Conservation (phyloP, 2,888 invertebrate species). For the Idaea straminata region DNA sequence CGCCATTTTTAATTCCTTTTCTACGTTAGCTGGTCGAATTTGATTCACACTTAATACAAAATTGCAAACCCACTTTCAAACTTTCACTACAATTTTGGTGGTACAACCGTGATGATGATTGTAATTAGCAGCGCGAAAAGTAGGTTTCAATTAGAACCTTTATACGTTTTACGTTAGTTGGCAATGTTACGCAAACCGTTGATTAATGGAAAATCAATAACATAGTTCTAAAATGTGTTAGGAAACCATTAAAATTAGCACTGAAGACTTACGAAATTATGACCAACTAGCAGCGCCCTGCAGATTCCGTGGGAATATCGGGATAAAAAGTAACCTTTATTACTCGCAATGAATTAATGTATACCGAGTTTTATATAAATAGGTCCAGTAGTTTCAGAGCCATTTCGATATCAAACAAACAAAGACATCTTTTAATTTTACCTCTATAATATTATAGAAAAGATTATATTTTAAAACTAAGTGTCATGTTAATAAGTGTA, state of each 20-base stretch:
- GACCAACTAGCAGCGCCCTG: neutral
- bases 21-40: neutral
- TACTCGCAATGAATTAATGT: no score
- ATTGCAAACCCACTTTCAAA: slow-evolving; percentile 19
- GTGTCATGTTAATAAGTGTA: neutral
- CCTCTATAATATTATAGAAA: no score
- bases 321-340: no score
- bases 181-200: neutral
- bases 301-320: neutral
- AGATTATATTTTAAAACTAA: no score
- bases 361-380: no score
- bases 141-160: slow-evolving; percentile 5
- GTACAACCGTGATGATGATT: slow-evolving; percentile 20
- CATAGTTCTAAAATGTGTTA: no score
- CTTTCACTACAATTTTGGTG: slow-evolving; percentile 23
- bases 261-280: neutral
- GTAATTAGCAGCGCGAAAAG: slow-evolving; percentile 11
- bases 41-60: slow-evolving; percentile 5
- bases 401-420: no score
- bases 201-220: neutral
- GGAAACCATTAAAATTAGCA: no score
- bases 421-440: no score
- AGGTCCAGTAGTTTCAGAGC: no score
- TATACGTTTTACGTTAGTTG: neutral
- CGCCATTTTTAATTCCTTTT: neutral